Base-by-base conservation (phyloP, 2,797 vertebrate genomes). In the Adrianichthys oophorus region DNA sequence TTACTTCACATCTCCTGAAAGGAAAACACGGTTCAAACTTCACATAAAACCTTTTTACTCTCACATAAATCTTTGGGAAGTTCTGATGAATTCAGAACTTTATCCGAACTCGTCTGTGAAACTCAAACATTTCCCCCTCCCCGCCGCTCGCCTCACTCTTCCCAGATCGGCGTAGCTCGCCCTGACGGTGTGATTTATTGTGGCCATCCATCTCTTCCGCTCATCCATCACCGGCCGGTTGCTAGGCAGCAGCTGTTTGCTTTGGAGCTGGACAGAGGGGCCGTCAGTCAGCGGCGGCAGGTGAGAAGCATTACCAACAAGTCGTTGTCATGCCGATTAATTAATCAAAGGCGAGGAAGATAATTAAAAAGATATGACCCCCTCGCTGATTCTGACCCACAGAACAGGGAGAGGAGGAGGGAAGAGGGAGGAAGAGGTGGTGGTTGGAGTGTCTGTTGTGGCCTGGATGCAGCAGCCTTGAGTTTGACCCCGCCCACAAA, bases 331-430 rank as follows among this genome's bases (percentile, higher is more conserved):
- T 94, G 92, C 91, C 92, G 92, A 95, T 98, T 97, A 98, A 99
- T 98, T 98, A 98, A 98, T 98, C 96, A 98, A 98, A 96, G 95
- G 93, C 92, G 91, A 93, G 94, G 97, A 95, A 98, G 97, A 99
- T 99, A 98, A 98, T 99, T 99, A 99, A 99, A 99, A 99, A 98
- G 97, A 99, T 99, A 99, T 98, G 96, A 99, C 96, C 96, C 32
- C 29, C 95, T 95, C 94, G 93, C 93, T 95, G 95, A 94, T 94
- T 93, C 94, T 97, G 94, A 94, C 95, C 94, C 94, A 88, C 45
- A 42, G 92, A 92, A 82, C 82, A 88, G 91, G 91, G 89, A 90
- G 91, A 88, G 87, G 87, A 78, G 58, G 50, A 13, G 37, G 72
- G 57, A 78, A 78, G 81, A 74, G 70, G 68, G 62, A 70, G 23